Evolutionary conservation across 2,113 vertebrate genomes (phyloP).

Genomic region (Carollia perspicillata): DNA sequence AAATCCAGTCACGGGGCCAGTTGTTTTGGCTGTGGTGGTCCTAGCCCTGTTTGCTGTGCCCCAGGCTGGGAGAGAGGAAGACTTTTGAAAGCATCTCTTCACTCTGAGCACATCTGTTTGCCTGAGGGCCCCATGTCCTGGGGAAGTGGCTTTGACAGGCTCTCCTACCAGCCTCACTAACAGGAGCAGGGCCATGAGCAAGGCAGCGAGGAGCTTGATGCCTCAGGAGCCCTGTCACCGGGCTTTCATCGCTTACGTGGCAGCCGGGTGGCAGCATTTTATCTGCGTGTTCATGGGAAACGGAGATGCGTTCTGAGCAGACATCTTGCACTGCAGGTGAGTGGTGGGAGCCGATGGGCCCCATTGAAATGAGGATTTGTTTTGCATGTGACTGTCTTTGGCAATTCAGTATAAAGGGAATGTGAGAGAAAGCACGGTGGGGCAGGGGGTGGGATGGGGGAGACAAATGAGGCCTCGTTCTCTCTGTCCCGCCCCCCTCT

Average conservation of each 20-base stretch:
- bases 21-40: not conserved
- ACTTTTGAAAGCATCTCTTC: constrained; percentile 23
- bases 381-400: constrained; percentile 29
- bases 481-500: not conserved
- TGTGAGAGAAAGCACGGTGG: not conserved
- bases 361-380: constrained; percentile 23
- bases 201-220: not conserved
- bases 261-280: not conserved
- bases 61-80: not conserved
- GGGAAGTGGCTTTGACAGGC: not conserved
- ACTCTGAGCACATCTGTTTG: constrained; percentile 25
- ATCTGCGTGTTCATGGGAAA: constrained; percentile 10
- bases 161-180: not conserved
- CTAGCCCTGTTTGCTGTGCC: constrained; percentile 52
- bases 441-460: not conserved
- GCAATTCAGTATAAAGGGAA: not conserved
- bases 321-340: not conserved
- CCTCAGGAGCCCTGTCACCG: not conserved
- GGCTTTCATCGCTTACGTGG: not conserved
- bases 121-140: not conserved
- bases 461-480: rapidly evolving
- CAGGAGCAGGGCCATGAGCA: not conserved
- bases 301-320: not conserved
- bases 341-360: not conserved
- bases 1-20: not conserved